A percentile compares a stretch with the other conserved stretches of the same genome.
phyloP scores from a whole-genome alignment of 2,888 invertebrate species.

The Aphodius sticticus region DNA sequence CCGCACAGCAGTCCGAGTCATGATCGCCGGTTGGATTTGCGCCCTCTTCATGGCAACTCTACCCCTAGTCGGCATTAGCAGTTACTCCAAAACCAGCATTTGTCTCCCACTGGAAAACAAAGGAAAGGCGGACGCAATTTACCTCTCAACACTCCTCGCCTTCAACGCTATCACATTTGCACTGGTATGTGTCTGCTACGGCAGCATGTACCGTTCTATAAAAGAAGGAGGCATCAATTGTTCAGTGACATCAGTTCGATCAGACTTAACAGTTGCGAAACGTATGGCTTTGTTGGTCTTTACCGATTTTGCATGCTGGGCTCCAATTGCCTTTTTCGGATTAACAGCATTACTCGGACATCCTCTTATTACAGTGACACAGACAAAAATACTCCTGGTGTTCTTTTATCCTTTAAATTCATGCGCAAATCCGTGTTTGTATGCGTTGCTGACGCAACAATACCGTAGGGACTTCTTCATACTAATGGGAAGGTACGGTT shows the following conservation, averaged over 20 bases:
- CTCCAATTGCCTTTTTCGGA: slow-evolving; percentile 73
- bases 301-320: slow-evolving; percentile 70
- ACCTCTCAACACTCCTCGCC: slow-evolving; percentile 65
- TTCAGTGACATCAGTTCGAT: slow-evolving; percentile 59
- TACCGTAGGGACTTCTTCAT: slow-evolving; percentile 68
- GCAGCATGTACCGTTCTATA: slow-evolving; percentile 69
- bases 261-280: slow-evolving; percentile 67
- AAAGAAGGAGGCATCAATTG: slow-evolving; percentile 63
- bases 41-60: slow-evolving; percentile 66
- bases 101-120: slow-evolving; percentile 71
- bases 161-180: slow-evolving; percentile 71
- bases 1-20: slow-evolving; percentile 65
- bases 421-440: slow-evolving; percentile 74
- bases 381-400: slow-evolving; percentile 67
- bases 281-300: slow-evolving; percentile 73
- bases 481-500: slow-evolving; percentile 62
- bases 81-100: slow-evolving; percentile 72
- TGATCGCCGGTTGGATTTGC: slow-evolving; percentile 68
- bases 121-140: slow-evolving; percentile 63
- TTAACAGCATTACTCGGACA: slow-evolving; percentile 70
- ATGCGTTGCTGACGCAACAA: slow-evolving; percentile 72
- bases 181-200: slow-evolving; percentile 70
- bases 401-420: slow-evolving; percentile 76
- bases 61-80: slow-evolving; percentile 70
- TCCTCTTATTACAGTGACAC: slow-evolving; percentile 67